Conservation (phyloP, 2,888 invertebrate genomes). For the Parnassius glacialis region DNA sequence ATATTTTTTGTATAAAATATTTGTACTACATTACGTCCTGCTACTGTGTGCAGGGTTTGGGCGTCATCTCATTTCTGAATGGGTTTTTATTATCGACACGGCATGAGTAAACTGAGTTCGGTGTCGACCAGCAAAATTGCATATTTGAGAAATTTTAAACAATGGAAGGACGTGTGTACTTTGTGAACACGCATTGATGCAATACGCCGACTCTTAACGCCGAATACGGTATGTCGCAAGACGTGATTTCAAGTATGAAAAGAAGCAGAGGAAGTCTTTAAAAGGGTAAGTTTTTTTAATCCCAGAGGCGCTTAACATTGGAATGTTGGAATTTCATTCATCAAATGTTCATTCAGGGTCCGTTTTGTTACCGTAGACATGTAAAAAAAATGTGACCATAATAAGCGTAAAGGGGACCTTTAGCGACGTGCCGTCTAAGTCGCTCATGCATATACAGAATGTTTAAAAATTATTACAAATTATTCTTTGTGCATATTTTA, state of each 20-base stretch:
- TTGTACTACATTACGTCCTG: too few relatives aligned
- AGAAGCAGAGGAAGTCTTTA: conserved; percentile 56
- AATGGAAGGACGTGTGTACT: too few relatives aligned
- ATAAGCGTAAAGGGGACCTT: conserved; percentile 49
- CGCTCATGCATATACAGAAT: conserved; percentile 50
- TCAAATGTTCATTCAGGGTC: conserved; percentile 54
- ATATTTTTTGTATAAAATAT: too few relatives aligned
- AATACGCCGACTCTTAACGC: too few relatives aligned
- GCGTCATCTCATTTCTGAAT: too few relatives aligned
- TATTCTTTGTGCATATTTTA: too few relatives aligned
- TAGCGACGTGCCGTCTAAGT: conserved; percentile 71
- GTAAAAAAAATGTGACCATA: conserved; percentile 48
- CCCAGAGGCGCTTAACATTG: conserved; percentile 60
- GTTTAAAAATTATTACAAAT: conserved; percentile 28
- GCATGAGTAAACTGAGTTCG: too few relatives aligned
- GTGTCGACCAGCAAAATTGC: too few relatives aligned
- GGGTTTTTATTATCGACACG: too few relatives aligned
- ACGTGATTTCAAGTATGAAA: conserved; percentile 42
- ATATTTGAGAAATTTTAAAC: too few relatives aligned
- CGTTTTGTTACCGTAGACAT: conserved; percentile 56
- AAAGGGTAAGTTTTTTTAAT: conserved; percentile 47
- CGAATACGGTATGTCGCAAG: conserved; percentile 35
- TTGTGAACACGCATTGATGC: too few relatives aligned
- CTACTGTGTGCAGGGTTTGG: too few relatives aligned
- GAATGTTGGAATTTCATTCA: conserved; percentile 72